Evolutionary conservation across 2,113 vertebrate genomes (phyloP), one percentile per base, ranked within the genome.

Genomic region (Numida meleagris): DNA sequence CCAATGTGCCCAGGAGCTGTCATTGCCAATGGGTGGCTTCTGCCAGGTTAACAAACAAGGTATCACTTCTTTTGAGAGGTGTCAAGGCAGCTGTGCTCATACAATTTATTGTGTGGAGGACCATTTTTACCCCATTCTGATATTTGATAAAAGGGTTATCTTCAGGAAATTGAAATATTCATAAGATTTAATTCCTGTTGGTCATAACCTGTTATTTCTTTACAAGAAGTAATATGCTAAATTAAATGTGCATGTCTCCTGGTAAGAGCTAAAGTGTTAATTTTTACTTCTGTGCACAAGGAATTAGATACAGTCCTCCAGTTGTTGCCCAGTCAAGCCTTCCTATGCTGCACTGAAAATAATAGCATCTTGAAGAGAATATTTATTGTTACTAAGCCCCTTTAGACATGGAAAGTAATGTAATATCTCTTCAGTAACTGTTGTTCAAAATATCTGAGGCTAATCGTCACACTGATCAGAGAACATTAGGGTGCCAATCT

Each of bases 341-440:
- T 90, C 36, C 23, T 82, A 43, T 81, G 62, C 71, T 76, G 40
- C 40, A 27, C 59, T 62, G 77, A 76, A 93, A 93, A 84, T 76
- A 92, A 85, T 43, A 85, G 27, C 48, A 75, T 48, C 73, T 92
- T 72, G 74, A 94, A 93, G 76, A 74, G 40, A 76, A 73, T 90
- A 80, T 82, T 86, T 82, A 42, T 85, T 89, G 58, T 82, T 85
- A 53, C 82, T 92, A 93, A 94, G 33, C n/a, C 55, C 24, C 36
- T 59, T 86, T 75, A 53, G 86, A 90, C 65, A 70, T 7, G 16
- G 83, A 95, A 68, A 34, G 38, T 43, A 94, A 93, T 63, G 38
- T 33, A 79, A 75, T 74, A 70, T 17, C 67, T 88, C 67, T 53
- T 84, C 73, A 89, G 38, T 86, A 86, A 67, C 43, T 90, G 62